Base-by-base conservation (phyloP, 2,888 invertebrate genomes). In the Dyspetes luteomarginatus region DNA sequence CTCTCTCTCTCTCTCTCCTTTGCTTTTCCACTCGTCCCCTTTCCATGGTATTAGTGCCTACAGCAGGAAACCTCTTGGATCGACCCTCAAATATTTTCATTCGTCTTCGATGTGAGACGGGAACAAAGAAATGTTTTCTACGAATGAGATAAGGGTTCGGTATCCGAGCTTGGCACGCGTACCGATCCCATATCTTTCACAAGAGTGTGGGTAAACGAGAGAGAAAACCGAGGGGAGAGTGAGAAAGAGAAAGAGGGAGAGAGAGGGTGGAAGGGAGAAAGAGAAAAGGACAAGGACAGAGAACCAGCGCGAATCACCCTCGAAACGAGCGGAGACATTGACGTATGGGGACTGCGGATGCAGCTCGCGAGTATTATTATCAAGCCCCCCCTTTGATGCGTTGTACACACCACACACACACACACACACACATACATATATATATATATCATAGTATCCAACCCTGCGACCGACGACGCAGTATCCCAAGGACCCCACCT, bases 331-430 rank as follows among this genome's bases (percentile, higher is more conserved):
- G 41, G 72, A 50, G 83, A 84, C 83, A 82, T 82, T 83, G 84
- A 83, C 78, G 83, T 79, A 83, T 77, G 77, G 67, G 74, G 81
- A 55, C 72, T 75, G 81, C 78, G 76, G 72, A 77, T 75, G 81
- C 80, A 77, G 48, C 62, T 73, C 80, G 67, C 62, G 67, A 76
- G 72, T 75, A 43, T 67, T 68, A 77, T 77, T 73, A 80, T 45
- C 80, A 55, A 68, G 52, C 65, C 72, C 55, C 17, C 67, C 41
- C 65, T 52, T 62, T 48, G 67, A 76, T 72, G 72, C 72, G 60
- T 77, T 55, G 62, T 62, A 60, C 26, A 48, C 36, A 36, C 36
- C 62, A 55, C 55, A 60, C 26, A 48, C 36, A 36, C 36, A 36
- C 36, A 36, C 12, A 36, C 1, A 36, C 4, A 36, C 12, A 36